Evolutionary conservation across 2,888 invertebrate species (phyloP).

Genomic region (Diaphora mendica): DNA sequence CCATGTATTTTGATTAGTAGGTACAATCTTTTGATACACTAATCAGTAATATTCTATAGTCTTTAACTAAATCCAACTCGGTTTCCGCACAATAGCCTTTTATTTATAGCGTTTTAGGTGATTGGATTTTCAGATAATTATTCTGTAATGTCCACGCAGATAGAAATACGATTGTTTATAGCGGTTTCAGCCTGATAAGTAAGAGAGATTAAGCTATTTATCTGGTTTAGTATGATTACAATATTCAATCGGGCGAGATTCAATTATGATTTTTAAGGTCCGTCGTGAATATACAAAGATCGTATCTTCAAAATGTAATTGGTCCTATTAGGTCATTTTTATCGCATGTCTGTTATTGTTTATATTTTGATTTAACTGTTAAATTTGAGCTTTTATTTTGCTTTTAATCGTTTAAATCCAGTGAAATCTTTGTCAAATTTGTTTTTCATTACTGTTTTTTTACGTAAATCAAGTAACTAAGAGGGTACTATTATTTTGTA

Average conservation of each 20-base stretch:
- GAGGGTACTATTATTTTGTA: not conserved
- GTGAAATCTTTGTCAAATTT: not conserved
- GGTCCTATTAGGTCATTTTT: conserved; percentile 3
- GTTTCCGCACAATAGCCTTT: conserved; percentile 51
- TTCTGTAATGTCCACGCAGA: conserved; percentile 52
- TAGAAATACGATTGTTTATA: conserved; percentile 56
- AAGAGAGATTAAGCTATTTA: conserved; percentile 48
- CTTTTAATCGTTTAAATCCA: not conserved
- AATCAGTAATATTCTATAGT: conserved; percentile 12
- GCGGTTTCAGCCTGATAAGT: conserved; percentile 50
- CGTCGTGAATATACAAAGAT: conserved; percentile 35
- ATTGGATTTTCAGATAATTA: conserved; percentile 59
- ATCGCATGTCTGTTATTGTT: not conserved
- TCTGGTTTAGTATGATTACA: conserved; percentile 48
- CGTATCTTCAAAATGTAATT: conserved; percentile 25
- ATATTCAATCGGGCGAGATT: conserved; percentile 42
- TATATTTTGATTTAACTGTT: not conserved
- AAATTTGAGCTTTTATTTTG: not conserved
- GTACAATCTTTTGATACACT: not conserved
- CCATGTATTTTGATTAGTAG: not conserved
- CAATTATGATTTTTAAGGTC: conserved; percentile 40
- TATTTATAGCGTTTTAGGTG: conserved; percentile 62
- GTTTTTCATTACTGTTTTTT: not conserved
- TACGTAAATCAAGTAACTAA: not conserved
- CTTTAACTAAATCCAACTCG: conserved; percentile 51